Evolutionary conservation across 2,113 vertebrate genomes (phyloP), one percentile per base, ranked within the genome.

Genomic region (Apteryx owenii): DNA sequence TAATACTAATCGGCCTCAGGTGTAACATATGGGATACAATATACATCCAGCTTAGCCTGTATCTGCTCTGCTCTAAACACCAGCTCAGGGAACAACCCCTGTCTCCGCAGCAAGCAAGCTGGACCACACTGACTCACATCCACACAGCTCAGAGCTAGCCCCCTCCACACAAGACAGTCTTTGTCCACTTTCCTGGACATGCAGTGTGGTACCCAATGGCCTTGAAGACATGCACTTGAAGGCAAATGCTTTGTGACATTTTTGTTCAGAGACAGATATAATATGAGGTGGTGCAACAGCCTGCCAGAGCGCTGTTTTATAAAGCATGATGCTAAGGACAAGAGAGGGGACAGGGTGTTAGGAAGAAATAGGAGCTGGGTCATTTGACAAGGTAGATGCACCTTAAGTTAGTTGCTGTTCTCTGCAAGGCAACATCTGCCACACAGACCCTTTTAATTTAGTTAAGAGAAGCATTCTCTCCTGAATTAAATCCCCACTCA

Each of bases 11-110:
- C n/a, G 54, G 56, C 51, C 56, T 58, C 38, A 13, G 48, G 28
- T 15, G 36, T 56, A 40, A 23, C 0, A 0, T 5, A 4, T 2
- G 2, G 54, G 22, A 12, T 10, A 33, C 20, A 56, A 42, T 46
- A 68, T 53, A 48, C 0, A 1, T 14, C 12, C 42, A 42, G 42
- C 15, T 68, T 3, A 14, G n/a, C 10, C 2, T 38, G 25, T 42
- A 51, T 33, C 36, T 33, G 4, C 9, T 3, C 16, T 38, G 60
- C 60, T 50, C 44, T 46, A 50, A 54, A 54, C 9, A n/a, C 4
- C 56, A 76, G 76, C 29, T 58, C 44, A 31, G 36, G 36, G 29
- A 54, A 7, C 26, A 54, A 33, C 6, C 25, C n/a, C 70, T 7
- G 5, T 12, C 50, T 40, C 50, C 25, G 11, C 2, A 53, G 50